Percentiles rank a stretch among this genome's conserved stretches.
These are phyloP conservation scores for Bombus turneri DNA, from an alignment of 1,140 invertebrate genomes.

Conservation along the genomic window DNA sequence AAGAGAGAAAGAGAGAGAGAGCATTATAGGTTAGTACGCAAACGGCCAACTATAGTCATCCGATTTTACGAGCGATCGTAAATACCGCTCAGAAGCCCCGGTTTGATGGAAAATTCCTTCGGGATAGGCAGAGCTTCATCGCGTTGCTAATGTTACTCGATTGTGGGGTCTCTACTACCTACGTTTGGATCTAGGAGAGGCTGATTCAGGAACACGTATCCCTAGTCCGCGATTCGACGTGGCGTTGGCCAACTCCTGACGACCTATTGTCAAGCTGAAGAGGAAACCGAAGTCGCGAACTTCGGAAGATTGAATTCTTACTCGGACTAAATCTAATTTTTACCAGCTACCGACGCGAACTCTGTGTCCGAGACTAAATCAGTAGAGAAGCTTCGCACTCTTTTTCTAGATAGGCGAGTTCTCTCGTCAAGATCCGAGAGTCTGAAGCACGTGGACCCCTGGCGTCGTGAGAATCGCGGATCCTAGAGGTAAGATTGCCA, in stretches of 20 bases:
- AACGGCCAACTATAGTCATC: constrained; percentile 25
- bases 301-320: constrained; percentile 63
- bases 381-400: constrained; percentile 27
- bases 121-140: constrained; percentile 41
- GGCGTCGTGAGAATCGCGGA: constrained; percentile 35
- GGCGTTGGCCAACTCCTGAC: constrained; percentile 53
- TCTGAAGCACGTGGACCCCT: constrained; percentile 5
- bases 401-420: background rate
- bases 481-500: constrained; percentile 21
- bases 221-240: background rate
- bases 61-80: constrained; percentile 62
- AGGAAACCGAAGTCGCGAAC: constrained; percentile 46
- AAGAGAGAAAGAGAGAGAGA: background rate
- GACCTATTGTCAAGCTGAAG: constrained; percentile 69
- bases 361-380: constrained; percentile 52
- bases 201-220: constrained; percentile 48
- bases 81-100: constrained; percentile 50
- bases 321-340: constrained; percentile 70
- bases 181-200: background rate
- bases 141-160: constrained; percentile 62
- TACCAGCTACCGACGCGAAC: constrained; percentile 28
- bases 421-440: background rate
- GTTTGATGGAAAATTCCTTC: constrained; percentile 52
- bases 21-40: constrained; percentile 39
- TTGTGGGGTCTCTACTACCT: constrained; percentile 31